A percentile compares a stretch with the other conserved stretches of the same genome.
Conservation (phyloP, 2,888 invertebrate species). For the Agonopterix heracliana region DNA sequence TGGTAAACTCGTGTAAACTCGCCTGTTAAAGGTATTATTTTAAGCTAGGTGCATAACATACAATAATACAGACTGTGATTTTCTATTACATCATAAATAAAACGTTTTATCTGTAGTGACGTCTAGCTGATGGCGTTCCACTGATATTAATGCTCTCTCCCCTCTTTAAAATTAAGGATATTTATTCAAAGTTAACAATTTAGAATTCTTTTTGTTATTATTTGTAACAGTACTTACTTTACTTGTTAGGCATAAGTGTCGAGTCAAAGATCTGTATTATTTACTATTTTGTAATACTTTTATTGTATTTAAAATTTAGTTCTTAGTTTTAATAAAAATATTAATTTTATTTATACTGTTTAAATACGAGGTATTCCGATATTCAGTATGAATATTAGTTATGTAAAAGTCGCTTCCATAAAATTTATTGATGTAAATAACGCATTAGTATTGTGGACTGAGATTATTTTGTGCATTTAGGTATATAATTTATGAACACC, state of each 20-base stretch:
- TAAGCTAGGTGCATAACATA: constrained; percentile 8
- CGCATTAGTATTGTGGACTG: constrained; percentile 64
- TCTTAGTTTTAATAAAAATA: constrained; percentile 48
- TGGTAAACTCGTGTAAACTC: too few relatives aligned
- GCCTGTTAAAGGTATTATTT: constrained; percentile 2
- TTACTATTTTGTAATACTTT: constrained; percentile 74
- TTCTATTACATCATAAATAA: not conserved
- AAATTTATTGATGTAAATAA: constrained; percentile 48
- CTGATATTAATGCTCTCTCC: constrained; percentile 57
- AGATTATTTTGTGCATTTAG: constrained; percentile 70
- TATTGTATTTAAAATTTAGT: constrained; percentile 62
- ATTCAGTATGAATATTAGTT: constrained; percentile 58
- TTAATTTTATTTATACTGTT: constrained; percentile 57
- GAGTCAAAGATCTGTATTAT: constrained; percentile 77
- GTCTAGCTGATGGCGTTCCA: constrained; percentile 18
- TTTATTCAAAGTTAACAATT: constrained; percentile 68
- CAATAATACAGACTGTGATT: constrained; percentile 14
- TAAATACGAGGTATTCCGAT: constrained; percentile 73
- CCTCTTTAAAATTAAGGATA: constrained; percentile 54
- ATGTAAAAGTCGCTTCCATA: constrained; percentile 56
- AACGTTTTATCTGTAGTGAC: not conserved
- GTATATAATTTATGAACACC: constrained; percentile 33
- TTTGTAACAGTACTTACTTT: constrained; percentile 65
- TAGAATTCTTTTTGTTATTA: constrained; percentile 51
- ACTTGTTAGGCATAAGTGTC: constrained; percentile 56